A percentile compares a stretch with the other conserved stretches of the same genome.
Evolutionary conservation across 2,797 vertebrate genomes (phyloP).

Genomic region (Uromys caudimaculatus): DNA sequence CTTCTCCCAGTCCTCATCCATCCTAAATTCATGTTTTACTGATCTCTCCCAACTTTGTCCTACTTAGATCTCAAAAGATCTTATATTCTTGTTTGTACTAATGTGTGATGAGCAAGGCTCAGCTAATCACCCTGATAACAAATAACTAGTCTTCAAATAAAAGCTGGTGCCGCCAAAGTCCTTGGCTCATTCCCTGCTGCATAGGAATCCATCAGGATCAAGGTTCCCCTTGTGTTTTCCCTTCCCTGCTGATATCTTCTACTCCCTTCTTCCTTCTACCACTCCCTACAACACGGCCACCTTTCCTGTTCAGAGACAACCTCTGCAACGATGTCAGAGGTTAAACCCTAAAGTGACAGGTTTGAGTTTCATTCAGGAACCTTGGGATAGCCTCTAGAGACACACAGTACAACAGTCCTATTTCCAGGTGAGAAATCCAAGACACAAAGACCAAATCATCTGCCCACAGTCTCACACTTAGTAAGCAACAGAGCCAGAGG

Average conservation of each 20-base stretch:
- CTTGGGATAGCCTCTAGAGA: not conserved
- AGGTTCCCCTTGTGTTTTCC: not conserved
- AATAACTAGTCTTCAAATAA: not conserved
- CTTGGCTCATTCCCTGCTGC: not conserved
- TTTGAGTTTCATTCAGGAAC: not conserved
- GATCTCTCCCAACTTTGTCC: not conserved
- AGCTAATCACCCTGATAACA: not conserved
- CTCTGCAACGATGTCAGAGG: not conserved
- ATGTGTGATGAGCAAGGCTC: not conserved
- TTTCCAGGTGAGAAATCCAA: conserved; percentile 16
- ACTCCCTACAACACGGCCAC: not conserved
- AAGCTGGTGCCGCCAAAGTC: not conserved
- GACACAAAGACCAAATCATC: not conserved
- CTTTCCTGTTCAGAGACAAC: not conserved
- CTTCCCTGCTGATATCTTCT: not conserved
- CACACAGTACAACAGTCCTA: fast-evolving
- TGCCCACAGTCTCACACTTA: not conserved
- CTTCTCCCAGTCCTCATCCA: not conserved
- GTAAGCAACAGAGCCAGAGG: not conserved
- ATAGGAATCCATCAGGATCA: not conserved
- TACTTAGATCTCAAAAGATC: not conserved
- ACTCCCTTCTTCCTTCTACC: not conserved
- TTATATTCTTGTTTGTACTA: conserved; percentile 1
- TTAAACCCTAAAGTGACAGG: not conserved
- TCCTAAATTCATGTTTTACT: not conserved